These are phyloP conservation scores for Zosterops lateralis DNA, from an alignment of 2,113 vertebrate species.

Conservation along the genomic window DNA sequence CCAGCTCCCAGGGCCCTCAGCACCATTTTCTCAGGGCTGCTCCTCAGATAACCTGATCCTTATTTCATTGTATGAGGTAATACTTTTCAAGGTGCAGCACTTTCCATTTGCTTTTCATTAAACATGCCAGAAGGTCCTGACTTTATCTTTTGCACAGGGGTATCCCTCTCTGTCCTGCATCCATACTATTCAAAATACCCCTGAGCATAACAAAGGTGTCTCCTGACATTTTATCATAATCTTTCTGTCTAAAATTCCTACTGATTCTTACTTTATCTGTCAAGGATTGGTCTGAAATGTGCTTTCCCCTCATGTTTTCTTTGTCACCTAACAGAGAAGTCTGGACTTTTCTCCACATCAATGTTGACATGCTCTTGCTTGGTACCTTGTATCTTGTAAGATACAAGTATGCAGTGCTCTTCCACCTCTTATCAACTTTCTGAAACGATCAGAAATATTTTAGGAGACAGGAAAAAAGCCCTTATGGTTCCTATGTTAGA, in stretches of 20 bases:
- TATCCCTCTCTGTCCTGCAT: background rate
- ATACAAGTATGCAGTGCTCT: background rate
- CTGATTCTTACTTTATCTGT: background rate
- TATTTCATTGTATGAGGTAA: rapidly evolving
- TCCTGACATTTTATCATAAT: background rate
- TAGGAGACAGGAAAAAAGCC: background rate
- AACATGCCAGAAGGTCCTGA: background rate
- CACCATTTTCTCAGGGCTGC: background rate
- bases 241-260: background rate
- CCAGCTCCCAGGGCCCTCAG: background rate
- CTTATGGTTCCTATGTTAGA: background rate
- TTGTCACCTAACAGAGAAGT: background rate
- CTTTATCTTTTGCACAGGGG: background rate
- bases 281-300: background rate
- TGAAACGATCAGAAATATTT: background rate
- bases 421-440: background rate
- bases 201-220: background rate
- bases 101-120: background rate
- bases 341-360: background rate
- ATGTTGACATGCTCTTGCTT: background rate
- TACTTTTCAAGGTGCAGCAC: background rate
- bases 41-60: background rate
- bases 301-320: background rate
- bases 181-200: background rate
- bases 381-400: background rate